Base-by-base conservation (phyloP, 2,888 invertebrate species). In the Chymomyza caudatula region DNA sequence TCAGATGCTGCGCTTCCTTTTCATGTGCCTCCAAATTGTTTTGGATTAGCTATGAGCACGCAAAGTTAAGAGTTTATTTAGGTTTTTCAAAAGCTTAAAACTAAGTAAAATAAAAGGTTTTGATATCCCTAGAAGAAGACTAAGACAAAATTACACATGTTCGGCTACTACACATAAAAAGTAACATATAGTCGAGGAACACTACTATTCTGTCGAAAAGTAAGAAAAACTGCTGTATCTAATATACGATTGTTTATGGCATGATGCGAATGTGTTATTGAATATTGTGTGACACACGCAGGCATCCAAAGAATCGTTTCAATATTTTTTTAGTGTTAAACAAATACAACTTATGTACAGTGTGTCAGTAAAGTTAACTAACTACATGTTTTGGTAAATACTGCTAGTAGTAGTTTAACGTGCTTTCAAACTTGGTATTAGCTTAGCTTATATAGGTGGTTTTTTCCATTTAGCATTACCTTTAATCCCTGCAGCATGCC, bases 401-500 rank as follows among this genome's bases (percentile, higher is more conserved):
- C 52, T 55, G 57, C 37, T 72, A 63, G 53, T 60, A 42, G 2
- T 52, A 51, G 42, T 29, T 58, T 58, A 63, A 63, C 82, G 67
- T 76, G 83, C 78, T 65, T 60, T 22, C 64, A 67, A 67, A 63
- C 19, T n/a, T n/a, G n/a, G n/a, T n/a, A n/a, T n/a, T n/a, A n/a
- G n/a, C n/a, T n/a, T n/a, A n/a, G n/a, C n/a, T n/a, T n/a, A 37
- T 57, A n/a, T 2, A 37, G 22, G 86, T 69, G 72, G 93, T 29
- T 52, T 13, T 37, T 51, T 49, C 61, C 23, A 22, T 61, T 42
- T 5, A 43, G 25, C 51, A 60, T 94, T 91, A 96, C 96, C 94
- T 92, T 92, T 51, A 96, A 92, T 76, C 94, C 94, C 58, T 92
- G 91, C 75, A 94, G 92, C 94, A 96, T 95, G 61, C 93, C 92